Percentiles rank a stretch among this genome's conserved stretches.
Conservation (phyloP, 2,888 invertebrate species). For the Apamea monoglypha region DNA sequence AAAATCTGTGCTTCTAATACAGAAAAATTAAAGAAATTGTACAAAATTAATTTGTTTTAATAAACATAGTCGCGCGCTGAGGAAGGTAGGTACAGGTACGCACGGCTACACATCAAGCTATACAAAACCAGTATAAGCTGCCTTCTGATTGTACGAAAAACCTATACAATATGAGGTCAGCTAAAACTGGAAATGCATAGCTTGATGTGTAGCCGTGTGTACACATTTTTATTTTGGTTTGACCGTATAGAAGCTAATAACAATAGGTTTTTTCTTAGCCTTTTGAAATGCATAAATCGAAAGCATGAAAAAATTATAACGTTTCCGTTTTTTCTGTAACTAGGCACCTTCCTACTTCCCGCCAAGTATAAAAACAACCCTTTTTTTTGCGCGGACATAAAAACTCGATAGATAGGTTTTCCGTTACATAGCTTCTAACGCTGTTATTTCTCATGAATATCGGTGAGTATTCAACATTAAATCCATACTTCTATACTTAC, state of each 20-base stretch:
- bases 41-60: not conserved
- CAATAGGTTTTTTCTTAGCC: not conserved
- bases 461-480: conserved; percentile 1
- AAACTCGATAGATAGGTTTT: not conserved
- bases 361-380: not conserved
- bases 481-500: too few species aligned
- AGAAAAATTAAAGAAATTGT: not conserved
- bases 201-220: too few species aligned
- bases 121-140: too few species aligned
- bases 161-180: too few species aligned
- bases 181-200: too few species aligned
- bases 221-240: not conserved
- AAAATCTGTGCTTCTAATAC: not conserved
- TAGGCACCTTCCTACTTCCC: not conserved
- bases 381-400: conserved; percentile 5
- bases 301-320: not conserved
- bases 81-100: too few species aligned
- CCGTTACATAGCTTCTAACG: not conserved
- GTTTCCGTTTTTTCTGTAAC: not conserved
- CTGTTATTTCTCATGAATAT: not conserved
- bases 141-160: too few species aligned
- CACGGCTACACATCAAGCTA: too few species aligned
- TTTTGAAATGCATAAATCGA: not conserved
- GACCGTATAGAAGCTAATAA: not conserved
- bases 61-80: not conserved